phyloP scores from a whole-genome alignment of 2,888 invertebrate genomes.

The Leptinotarsa haldemani region DNA sequence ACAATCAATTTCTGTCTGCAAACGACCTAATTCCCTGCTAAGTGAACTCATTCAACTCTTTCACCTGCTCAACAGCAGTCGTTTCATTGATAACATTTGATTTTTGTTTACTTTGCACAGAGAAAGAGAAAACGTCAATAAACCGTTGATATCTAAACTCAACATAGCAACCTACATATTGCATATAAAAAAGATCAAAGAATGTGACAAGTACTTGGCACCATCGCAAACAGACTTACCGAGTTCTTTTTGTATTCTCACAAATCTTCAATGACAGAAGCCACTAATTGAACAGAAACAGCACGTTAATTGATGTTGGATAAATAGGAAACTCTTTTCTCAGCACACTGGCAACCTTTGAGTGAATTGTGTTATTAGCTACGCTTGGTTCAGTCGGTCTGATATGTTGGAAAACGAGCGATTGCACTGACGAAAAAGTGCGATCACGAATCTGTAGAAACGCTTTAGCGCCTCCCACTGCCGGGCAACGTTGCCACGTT shows the following conservation, averaged over 20 bases:
- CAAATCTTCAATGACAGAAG: conserved; percentile 15
- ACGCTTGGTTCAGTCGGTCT: neutral
- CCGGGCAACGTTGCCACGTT: neutral
- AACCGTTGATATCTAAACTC: neutral
- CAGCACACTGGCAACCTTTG: neutral
- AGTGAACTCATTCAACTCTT: neutral
- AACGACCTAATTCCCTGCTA: too few relatives aligned
- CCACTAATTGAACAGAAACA: conserved; percentile 4
- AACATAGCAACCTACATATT: neutral
- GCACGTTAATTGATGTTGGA: neutral
- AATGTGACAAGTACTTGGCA: neutral
- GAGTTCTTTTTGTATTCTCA: conserved; percentile 2
- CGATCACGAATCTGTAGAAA: conserved; percentile 12
- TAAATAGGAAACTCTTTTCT: neutral
- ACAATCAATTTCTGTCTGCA: too few relatives aligned
- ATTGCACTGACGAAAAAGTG: neutral
- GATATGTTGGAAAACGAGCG: neutral
- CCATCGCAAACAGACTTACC: neutral
- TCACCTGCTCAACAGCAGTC: neutral
- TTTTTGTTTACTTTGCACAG: conserved; percentile 8
- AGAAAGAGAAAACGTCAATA: conserved; percentile 5
- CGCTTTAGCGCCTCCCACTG: conserved; percentile 1
- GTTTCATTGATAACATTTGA: neutral
- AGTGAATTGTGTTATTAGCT: neutral
- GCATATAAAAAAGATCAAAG: neutral